Conservation (phyloP, 2,888 invertebrate species). For the Caenorhabditis sp. region DNA sequence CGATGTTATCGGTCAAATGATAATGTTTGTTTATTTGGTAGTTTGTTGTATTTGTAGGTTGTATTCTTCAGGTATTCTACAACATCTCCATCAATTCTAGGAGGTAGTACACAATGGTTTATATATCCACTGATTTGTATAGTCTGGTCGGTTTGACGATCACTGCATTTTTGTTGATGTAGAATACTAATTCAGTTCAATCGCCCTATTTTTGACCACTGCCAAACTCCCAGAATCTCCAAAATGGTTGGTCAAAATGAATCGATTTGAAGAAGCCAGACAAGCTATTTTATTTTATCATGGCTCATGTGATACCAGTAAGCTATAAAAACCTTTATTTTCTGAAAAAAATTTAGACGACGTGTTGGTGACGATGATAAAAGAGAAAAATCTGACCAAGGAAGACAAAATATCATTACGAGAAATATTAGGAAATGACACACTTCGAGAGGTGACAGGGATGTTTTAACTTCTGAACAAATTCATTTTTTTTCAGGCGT, state of each 20-base stretch:
- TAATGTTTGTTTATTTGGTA: background rate
- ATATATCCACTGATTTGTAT: background rate
- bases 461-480: background rate
- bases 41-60: background rate
- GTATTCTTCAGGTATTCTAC: background rate
- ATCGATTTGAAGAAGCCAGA: constrained; percentile 16
- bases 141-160: background rate
- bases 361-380: background rate
- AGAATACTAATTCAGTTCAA: constrained; percentile 1
- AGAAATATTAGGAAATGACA: background rate
- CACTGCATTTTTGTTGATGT: background rate
- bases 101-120: background rate
- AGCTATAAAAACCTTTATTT: background rate
- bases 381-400: constrained; percentile 1
- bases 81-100: background rate
- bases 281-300: constrained; percentile 15
- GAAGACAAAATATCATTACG: background rate
- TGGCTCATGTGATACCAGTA: background rate
- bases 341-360: background rate
- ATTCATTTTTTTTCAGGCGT: background rate
- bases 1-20: background rate
- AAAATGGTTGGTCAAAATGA: constrained; percentile 18
- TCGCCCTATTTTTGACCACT: constrained; percentile 7
- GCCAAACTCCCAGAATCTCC: constrained; percentile 21
- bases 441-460: background rate